Base-by-base conservation (phyloP, 2,888 invertebrate species). In the Drosophila austrosaltans region DNA sequence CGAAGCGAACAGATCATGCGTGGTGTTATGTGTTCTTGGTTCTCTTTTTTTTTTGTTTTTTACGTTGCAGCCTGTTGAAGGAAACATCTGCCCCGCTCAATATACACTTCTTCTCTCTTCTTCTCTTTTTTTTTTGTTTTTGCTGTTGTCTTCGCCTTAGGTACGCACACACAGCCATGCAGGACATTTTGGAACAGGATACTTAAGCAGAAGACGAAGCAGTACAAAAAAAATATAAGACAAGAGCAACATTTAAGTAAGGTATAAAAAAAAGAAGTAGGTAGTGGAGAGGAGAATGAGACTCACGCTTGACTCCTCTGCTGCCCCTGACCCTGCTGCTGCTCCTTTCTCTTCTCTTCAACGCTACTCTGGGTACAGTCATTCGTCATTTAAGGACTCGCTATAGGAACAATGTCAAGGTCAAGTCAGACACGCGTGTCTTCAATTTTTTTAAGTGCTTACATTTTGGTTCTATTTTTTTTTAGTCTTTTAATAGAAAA, bases 61-160 rank as follows among this genome's bases (percentile, higher is more conserved):
- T 54, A 60, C 72, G 25, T 78, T 82, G 86, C 83, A 86, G 83
- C 82, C 85, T 86, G 87, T 81, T 82, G 77, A 81, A 48, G 85
- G 85, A 86, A 86, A 86, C 85, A 86, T 86, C 87, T 86, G 85
- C 85, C 87, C 85, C 87, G 85, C 85, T 86, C 87, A 87, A 68
- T 82, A 75, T 75, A 48, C 44, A 76, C 66, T 66, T 53, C 64
- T 66, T 57, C 42, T 67, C 56, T 53, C 44, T 57, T 66, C 53
- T 2, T 48, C 48, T 25, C 25, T 10, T 48, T 20, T 78, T 78
- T 82, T 79, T 30, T 30, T 30, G 30, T 30, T 30, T 76, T 79
- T 75, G 65, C 73, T 75, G 76, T 73, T 76, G 72, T 76, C 72
- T 72, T 72, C 63, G 64, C 48, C 42, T 44, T 20, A 8, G 53